These are phyloP conservation scores for Dendroctonus valens DNA, from an alignment of 1,140 invertebrate genomes.

Conservation along the genomic window DNA sequence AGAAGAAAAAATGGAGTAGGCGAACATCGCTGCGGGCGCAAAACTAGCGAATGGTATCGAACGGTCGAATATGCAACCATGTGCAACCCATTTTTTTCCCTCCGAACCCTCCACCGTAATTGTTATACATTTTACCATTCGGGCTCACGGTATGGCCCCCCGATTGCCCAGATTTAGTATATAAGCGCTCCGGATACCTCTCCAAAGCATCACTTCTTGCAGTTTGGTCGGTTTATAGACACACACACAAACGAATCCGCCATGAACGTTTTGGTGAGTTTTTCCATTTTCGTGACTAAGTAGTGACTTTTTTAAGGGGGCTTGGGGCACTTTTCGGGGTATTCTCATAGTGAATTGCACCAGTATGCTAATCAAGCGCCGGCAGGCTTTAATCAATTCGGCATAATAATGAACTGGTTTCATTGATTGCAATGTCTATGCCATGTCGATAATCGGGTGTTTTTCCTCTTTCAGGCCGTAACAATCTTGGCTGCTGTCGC, in stretches of 20 bases:
- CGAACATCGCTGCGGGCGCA: constrained; percentile 22
- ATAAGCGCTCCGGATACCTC: constrained; percentile 26
- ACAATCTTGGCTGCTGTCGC: constrained; percentile 32
- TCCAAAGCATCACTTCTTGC: constrained; percentile 35
- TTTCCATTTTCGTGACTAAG: constrained; percentile 6
- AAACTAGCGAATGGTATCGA: constrained; percentile 18
- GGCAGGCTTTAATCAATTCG: too few species aligned
- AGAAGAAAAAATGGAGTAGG: constrained; percentile 31
- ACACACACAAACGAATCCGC: constrained; percentile 20
- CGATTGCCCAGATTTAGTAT: constrained; percentile 25
- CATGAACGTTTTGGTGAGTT: constrained; percentile 36
- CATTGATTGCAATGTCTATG: too few species aligned
- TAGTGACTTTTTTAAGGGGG: constrained; percentile 1
- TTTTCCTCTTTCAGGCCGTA: constrained; percentile 26
- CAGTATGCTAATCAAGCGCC: too few species aligned
- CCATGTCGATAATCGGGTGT: neutral
- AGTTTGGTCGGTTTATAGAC: constrained; percentile 34
- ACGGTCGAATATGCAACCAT: constrained; percentile 25
- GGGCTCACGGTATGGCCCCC: constrained; percentile 21
- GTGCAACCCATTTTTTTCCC: constrained; percentile 34
- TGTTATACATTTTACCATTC: constrained; percentile 28
- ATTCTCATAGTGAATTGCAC: too few species aligned
- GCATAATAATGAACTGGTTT: too few species aligned
- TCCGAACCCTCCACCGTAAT: constrained; percentile 13
- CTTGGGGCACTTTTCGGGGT: too few species aligned